Evolutionary conservation across 2,888 invertebrate species (phyloP).

Genomic region (Deroplatys truncata): DNA sequence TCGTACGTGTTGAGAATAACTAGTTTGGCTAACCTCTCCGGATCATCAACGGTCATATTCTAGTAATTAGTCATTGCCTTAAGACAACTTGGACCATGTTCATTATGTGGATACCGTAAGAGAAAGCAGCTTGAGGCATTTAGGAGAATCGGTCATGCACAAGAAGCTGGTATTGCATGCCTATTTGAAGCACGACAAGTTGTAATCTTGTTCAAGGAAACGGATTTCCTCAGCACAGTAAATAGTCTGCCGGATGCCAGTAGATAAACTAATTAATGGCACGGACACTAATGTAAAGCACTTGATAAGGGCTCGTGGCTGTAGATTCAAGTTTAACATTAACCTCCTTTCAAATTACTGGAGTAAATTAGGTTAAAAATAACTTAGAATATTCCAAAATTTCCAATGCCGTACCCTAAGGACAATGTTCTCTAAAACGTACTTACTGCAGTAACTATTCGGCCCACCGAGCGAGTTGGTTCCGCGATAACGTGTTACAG

Average conservation of each 20-base stretch:
- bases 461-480: too few relatives aligned
- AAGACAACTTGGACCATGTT: not conserved
- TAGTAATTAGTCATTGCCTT: not conserved
- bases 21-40: too few relatives aligned
- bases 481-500: too few relatives aligned
- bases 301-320: not conserved
- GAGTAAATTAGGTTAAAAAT: not conserved
- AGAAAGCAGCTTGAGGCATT: too few relatives aligned
- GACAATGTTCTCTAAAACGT: too few relatives aligned
- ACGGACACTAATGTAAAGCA: not conserved
- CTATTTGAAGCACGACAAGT: not conserved
- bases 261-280: not conserved
- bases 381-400: too few relatives aligned
- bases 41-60: too few relatives aligned
- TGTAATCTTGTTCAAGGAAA: not conserved
- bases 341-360: not conserved
- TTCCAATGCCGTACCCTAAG: too few relatives aligned
- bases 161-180: not conserved
- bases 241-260: not conserved
- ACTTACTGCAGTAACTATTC: too few relatives aligned
- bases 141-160: not conserved
- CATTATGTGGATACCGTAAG: not conserved
- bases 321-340: not conserved
- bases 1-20: too few relatives aligned
- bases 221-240: not conserved